phyloP scores from a whole-genome alignment of 2,888 invertebrate genomes.

The Pogonocherus hispidulus region DNA sequence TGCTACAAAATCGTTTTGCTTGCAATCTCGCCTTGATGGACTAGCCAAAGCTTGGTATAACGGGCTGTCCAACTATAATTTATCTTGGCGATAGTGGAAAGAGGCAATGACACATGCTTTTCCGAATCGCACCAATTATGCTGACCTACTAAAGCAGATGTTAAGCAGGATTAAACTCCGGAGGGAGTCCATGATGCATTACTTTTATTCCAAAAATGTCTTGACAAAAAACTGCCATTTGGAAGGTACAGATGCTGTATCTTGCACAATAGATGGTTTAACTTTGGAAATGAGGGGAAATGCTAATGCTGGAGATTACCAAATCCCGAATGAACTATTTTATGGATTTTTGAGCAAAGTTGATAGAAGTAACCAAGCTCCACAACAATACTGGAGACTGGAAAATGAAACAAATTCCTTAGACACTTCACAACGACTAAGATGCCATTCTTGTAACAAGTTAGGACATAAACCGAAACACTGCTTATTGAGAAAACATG shows the following conservation, averaged over 20 bases:
- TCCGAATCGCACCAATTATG: constrained; percentile 1
- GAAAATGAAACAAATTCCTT: neutral
- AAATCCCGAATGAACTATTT: constrained; percentile 33
- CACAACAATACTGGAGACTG: neutral
- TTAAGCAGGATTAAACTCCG: constrained; percentile 8
- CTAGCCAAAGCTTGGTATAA: constrained; percentile 1
- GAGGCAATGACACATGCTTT: neutral
- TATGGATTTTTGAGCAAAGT: constrained; percentile 33
- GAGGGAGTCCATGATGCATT: constrained; percentile 26
- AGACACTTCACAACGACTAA: neutral
- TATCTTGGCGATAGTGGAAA: neutral
- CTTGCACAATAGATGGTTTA: constrained; percentile 39
- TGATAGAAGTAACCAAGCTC: neutral
- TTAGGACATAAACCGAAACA: too few relatives aligned
- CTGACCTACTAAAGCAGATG: neutral
- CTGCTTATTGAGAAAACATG: neutral
- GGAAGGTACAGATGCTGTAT: constrained; percentile 30
- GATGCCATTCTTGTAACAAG: neutral
- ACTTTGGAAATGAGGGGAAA: constrained; percentile 21
- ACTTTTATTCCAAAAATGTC: constrained; percentile 34
- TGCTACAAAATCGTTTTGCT: neutral
- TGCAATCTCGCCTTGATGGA: neutral
- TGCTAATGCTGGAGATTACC: constrained; percentile 37
- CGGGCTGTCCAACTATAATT: neutral
- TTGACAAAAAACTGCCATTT: constrained; percentile 34